Conservation (phyloP, 2,113 vertebrate genomes). For the Perca fluviatilis region DNA sequence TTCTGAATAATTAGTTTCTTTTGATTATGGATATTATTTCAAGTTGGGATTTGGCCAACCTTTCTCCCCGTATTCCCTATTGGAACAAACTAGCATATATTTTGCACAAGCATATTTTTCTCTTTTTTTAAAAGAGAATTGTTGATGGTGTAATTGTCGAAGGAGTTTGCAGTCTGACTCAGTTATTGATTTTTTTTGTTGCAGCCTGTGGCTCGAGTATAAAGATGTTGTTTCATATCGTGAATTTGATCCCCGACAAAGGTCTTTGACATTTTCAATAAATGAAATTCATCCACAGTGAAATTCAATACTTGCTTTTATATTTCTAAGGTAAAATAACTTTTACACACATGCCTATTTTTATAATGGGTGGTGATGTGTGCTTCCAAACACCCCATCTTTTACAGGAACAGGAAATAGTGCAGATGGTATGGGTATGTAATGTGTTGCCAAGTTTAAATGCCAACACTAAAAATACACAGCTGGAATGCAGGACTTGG, state of each 20-base stretch:
- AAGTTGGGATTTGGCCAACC: not conserved
- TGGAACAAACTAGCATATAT: not conserved
- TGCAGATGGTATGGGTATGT: slow-evolving; percentile 75
- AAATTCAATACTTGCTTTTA: not conserved
- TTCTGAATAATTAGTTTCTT: not conserved
- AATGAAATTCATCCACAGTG: no score
- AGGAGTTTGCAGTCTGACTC: not conserved
- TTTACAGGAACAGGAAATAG: slow-evolving; percentile 84
- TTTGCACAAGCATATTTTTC: not conserved
- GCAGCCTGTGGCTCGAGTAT: not conserved
- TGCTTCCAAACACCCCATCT: slow-evolving; percentile 47
- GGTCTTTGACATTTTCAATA: not conserved
- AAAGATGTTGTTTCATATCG: not conserved
- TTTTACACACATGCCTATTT: slow-evolving; percentile 11
- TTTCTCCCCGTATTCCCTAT: not conserved
- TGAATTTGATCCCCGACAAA: not conserved
- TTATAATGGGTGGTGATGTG: slow-evolving; percentile 46
- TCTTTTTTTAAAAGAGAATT: not conserved
- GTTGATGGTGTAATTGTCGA: not conserved
- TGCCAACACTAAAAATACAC: slow-evolving; percentile 85
- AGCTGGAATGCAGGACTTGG: slow-evolving; percentile 79
- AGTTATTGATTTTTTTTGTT: not conserved
- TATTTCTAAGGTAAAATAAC: not conserved
- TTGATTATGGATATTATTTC: not conserved
- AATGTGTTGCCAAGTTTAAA: slow-evolving; percentile 81